phyloP scores from a whole-genome alignment of 2,888 invertebrate species.

The Lithophane semibrunnea region DNA sequence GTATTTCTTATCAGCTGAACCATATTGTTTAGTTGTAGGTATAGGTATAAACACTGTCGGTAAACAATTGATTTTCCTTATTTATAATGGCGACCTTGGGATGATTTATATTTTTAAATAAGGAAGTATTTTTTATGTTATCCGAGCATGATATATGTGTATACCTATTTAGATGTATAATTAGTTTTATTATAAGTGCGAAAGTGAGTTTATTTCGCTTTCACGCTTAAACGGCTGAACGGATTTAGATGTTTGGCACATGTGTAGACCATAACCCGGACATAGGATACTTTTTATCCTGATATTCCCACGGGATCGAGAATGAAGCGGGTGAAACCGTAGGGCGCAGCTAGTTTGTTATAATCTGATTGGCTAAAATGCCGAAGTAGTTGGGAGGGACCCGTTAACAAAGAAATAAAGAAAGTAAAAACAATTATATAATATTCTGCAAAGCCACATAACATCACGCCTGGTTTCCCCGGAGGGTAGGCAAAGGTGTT shows the following conservation, averaged over 20 bases:
- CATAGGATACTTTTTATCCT: too few relatives aligned
- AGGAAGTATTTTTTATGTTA: slow-evolving; percentile 5
- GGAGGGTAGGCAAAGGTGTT: too few relatives aligned
- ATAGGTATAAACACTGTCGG: neutral
- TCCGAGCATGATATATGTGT: neutral
- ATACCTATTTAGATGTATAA: neutral
- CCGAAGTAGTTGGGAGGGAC: neutral
- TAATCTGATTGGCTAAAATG: neutral
- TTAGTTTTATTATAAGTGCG: too few relatives aligned
- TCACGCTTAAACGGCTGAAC: too few relatives aligned
- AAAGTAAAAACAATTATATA: neutral
- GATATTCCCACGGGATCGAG: too few relatives aligned
- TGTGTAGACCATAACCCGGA: too few relatives aligned
- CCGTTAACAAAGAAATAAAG: neutral
- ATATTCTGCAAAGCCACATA: neutral
- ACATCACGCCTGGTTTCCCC: neutral
- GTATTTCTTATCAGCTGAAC: slow-evolving; percentile 19
- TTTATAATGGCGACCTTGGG: slow-evolving; percentile 26
- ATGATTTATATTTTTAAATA: slow-evolving; percentile 14
- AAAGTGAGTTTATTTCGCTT: too few relatives aligned
- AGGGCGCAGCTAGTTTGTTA: neutral
- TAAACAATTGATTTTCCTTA: slow-evolving; percentile 27
- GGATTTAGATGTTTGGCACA: too few relatives aligned
- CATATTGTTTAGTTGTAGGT: neutral
- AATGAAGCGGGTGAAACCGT: too few relatives aligned